phyloP scores from a whole-genome alignment of 2,797 vertebrate species.

The Antrozous pallidus region DNA sequence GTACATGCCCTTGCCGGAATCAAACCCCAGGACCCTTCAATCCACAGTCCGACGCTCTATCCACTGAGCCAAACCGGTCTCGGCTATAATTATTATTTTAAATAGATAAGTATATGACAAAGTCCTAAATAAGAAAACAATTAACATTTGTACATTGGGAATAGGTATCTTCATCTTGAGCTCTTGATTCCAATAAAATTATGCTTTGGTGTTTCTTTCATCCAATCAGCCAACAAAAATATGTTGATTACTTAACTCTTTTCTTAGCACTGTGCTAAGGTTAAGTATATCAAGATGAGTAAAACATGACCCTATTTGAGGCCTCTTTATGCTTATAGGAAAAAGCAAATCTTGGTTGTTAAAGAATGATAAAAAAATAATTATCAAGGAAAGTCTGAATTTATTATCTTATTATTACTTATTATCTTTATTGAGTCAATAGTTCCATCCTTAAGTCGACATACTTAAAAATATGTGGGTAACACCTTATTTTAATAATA shows the following conservation, averaged over 20 bases:
- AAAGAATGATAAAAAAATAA: background rate
- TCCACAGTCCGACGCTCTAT: too few relatives aligned
- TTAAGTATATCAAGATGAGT: background rate
- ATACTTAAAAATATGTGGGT: background rate
- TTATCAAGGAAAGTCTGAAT: background rate
- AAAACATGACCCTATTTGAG: background rate
- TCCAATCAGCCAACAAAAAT: background rate
- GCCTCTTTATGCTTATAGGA: background rate
- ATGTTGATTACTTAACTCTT: background rate
- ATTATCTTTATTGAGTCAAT: background rate
- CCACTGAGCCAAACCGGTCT: too few relatives aligned
- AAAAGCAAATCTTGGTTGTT: background rate
- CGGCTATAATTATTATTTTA: constrained; percentile 13
- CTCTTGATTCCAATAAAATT: background rate
- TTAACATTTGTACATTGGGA: background rate
- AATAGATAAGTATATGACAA: background rate
- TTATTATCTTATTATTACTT: background rate
- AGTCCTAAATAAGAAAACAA: background rate
- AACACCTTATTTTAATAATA: background rate
- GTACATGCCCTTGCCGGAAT: too few relatives aligned
- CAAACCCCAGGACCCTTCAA: too few relatives aligned
- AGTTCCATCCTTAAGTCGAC: background rate
- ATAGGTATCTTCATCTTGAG: background rate
- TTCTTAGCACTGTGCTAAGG: background rate
- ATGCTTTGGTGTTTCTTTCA: background rate